Conservation (phyloP, 2,888 invertebrate genomes). For the Argyresthia goedartella region DNA sequence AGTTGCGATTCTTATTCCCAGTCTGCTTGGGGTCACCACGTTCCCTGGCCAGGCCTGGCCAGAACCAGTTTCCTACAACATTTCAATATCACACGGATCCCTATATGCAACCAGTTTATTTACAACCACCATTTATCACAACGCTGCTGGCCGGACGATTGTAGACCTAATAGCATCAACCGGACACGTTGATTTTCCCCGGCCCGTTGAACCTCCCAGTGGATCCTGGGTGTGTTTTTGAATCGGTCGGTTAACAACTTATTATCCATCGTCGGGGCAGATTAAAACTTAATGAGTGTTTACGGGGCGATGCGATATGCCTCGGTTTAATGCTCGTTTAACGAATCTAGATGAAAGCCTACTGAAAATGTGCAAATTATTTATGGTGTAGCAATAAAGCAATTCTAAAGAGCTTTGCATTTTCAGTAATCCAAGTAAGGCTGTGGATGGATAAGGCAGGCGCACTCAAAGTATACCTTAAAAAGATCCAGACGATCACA, state of each 20-base stretch:
- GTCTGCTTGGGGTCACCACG: slow-evolving; percentile 49
- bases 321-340: slow-evolving; percentile 3
- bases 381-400: no score
- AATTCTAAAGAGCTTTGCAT: no score
- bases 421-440: no score
- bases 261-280: slow-evolving; percentile 22
- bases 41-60: slow-evolving; percentile 42
- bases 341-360: slow-evolving; percentile 3
- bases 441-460: no score
- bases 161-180: slow-evolving; percentile 15
- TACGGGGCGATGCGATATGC: slow-evolving; percentile 7
- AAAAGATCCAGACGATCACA: no score
- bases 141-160: slow-evolving; percentile 12
- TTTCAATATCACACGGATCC: slow-evolving; percentile 59
- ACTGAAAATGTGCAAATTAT: neutral
- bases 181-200: slow-evolving; percentile 4
- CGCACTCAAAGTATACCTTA: no score
- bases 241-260: slow-evolving; percentile 21
- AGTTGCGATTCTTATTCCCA: slow-evolving; percentile 44
- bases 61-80: slow-evolving; percentile 55
- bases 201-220: slow-evolving; percentile 2
- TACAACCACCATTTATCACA: slow-evolving; percentile 30
- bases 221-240: neutral
- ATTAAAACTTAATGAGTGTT: slow-evolving; percentile 25
- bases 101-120: slow-evolving; percentile 43